Evolutionary conservation across 2,797 vertebrate genomes (phyloP).

Genomic region (Pelodytes ibericus): DNA sequence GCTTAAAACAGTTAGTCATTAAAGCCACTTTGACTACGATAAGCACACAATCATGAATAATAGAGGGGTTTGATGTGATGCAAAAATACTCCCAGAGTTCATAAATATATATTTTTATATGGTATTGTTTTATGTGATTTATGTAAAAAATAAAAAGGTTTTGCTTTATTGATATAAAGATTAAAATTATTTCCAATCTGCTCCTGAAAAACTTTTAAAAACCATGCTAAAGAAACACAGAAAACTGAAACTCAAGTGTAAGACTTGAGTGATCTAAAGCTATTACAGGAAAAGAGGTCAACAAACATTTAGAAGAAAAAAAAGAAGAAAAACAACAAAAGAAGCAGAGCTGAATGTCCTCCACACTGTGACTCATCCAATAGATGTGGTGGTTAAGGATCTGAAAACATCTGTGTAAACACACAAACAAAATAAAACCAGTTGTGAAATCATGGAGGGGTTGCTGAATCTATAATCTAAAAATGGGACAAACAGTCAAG

Average conservation of each 20-base stretch:
- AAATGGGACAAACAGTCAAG: conserved; percentile 33
- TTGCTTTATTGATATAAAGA: too few relatives aligned
- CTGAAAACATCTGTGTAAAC: conserved; percentile 46
- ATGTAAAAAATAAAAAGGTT: too few relatives aligned
- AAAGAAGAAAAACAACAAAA: conserved; percentile 22
- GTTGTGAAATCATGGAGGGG: conserved; percentile 23
- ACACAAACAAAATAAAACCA: conserved; percentile 31
- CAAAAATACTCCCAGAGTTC: too few relatives aligned
- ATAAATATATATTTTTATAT: too few relatives aligned
- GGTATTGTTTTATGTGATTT: too few relatives aligned
- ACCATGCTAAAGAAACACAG: neutral
- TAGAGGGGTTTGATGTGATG: too few relatives aligned
- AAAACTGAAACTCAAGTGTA: neutral
- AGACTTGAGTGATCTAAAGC: too few relatives aligned
- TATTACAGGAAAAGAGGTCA: conserved; percentile 1
- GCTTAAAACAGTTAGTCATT: too few relatives aligned
- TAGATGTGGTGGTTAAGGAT: conserved; percentile 28
- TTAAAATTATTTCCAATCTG: neutral
- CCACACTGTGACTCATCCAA: conserved; percentile 30
- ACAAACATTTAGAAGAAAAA: conserved; percentile 12
- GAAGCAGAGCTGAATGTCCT: neutral
- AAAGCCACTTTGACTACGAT: too few relatives aligned
- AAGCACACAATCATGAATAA: too few relatives aligned
- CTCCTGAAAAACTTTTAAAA: neutral
- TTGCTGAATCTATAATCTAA: conserved; percentile 34